Evolutionary conservation across 2,888 invertebrate genomes (phyloP), one percentile per base, ranked within the genome.

Genomic region (Cerceris rybyensis): DNA sequence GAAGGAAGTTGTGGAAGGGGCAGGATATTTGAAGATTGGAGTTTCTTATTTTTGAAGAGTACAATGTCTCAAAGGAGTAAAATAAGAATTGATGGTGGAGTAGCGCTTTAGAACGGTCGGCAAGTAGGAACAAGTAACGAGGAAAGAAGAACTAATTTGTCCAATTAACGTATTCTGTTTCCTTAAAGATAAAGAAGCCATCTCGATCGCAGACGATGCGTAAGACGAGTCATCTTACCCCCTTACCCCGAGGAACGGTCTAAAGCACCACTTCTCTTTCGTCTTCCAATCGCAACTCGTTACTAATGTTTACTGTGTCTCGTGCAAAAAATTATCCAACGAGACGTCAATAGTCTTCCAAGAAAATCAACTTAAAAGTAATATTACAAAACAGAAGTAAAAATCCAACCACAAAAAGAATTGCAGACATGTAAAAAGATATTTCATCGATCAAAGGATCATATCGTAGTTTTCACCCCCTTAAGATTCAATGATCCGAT

Each of bases 121-220:
- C 11, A 11, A n/a, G 50, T n/a, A 11, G 6, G 46, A 11, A n/a
- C 50, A 50, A 50, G n/a, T 50, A 13, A 46, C 46, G 14, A 13
- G 16, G 17, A 28, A 17, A 17, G 16, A 55, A 55, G 17, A 55
- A 55, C 11, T 55, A 13, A 16, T 7, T 55, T 55, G 17, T 55
- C 17, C 55, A 55, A 28, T 55, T 55, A 55, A 7, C 28, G 55
- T 16, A 17, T 17, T 11, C 28, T 6, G 28, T 55, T 17, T 17
- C 7, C 8, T 16, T 55, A 55, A 55, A 55, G 11, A 11, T 55
- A 55, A n/a, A 55, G 55, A 17, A 55, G 55, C 16, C 16, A 28
- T 55, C 55, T 55, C 55, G 17, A 55, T 7, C 17, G 17, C 55
- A 55, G 55, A 17, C 55, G 55, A 55, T 17, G 55, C 55, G 55